Conservation (phyloP, 2,113 vertebrate genomes). For the Muntiacus muntjak region DNA sequence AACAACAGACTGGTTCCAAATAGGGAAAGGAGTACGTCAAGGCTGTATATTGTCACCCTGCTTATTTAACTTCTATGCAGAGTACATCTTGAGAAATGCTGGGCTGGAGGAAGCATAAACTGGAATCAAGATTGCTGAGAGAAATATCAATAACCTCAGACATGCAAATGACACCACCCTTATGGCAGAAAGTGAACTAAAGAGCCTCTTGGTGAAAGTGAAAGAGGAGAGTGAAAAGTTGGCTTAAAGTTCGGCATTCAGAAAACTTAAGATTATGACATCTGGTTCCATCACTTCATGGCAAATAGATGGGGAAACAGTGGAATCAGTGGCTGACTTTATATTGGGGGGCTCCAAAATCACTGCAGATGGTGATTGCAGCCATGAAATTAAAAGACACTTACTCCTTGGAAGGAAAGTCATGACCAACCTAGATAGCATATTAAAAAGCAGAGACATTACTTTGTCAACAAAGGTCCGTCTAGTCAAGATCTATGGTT, state of each 20-base stretch:
- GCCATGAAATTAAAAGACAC: not conserved
- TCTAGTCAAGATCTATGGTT: not conserved
- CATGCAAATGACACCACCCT: not conserved
- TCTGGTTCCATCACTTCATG: not conserved
- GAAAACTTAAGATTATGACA: not conserved
- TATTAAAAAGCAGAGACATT: not conserved
- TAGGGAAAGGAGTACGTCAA: not conserved
- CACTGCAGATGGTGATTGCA: not conserved
- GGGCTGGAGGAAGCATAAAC: not conserved
- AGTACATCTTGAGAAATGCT: not conserved
- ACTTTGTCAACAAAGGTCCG: not conserved
- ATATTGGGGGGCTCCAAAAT: not conserved
- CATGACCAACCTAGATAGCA: not conserved
- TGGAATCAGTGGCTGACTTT: not conserved
- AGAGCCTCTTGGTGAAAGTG: not conserved
- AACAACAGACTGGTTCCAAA: not conserved
- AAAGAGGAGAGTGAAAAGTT: not conserved
- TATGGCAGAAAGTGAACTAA: not conserved
- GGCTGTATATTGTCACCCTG: not conserved
- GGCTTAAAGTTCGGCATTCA: not conserved
- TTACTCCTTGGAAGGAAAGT: not conserved
- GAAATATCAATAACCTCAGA: not conserved
- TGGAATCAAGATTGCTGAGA: not conserved
- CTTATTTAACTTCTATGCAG: not conserved
- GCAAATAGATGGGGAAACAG: not conserved